These are phyloP conservation scores for Ochotona princeps DNA, from an alignment of 2,113 vertebrate genomes.

Conservation along the genomic window DNA sequence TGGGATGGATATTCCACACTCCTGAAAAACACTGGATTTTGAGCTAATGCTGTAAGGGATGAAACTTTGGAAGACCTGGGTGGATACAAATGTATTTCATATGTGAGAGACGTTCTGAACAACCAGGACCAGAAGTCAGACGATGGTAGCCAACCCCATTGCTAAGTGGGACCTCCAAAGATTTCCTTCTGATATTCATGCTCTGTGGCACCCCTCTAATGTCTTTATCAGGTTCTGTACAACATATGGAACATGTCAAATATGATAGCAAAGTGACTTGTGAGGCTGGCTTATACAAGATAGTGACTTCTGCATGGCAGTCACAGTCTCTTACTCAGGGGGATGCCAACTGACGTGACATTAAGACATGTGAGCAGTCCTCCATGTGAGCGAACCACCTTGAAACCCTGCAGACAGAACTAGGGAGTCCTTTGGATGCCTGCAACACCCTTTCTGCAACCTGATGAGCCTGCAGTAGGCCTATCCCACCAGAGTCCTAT, in stretches of 20 bases:
- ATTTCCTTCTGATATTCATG: background rate
- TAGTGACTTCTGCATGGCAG: background rate
- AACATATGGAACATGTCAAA: background rate
- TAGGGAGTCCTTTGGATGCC: background rate
- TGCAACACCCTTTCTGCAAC: background rate
- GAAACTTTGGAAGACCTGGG: background rate
- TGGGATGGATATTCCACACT: no score
- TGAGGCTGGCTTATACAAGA: background rate
- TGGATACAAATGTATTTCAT: background rate
- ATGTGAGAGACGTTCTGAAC: background rate
- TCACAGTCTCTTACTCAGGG: background rate
- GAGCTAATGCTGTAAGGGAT: background rate
- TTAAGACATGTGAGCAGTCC: background rate
- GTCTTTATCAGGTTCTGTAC: background rate
- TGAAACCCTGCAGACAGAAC: background rate
- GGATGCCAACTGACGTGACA: background rate
- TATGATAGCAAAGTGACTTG: background rate
- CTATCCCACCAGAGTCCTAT: background rate
- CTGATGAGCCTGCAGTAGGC: background rate
- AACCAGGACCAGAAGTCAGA: background rate
- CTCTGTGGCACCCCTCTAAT: background rate
- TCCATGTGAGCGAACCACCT: background rate
- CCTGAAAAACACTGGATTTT: background rate
- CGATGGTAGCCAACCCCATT: background rate
- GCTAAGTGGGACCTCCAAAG: background rate